Base-by-base conservation (phyloP, 2,113 vertebrate genomes). In the Mesembrinibis cayennensis region DNA sequence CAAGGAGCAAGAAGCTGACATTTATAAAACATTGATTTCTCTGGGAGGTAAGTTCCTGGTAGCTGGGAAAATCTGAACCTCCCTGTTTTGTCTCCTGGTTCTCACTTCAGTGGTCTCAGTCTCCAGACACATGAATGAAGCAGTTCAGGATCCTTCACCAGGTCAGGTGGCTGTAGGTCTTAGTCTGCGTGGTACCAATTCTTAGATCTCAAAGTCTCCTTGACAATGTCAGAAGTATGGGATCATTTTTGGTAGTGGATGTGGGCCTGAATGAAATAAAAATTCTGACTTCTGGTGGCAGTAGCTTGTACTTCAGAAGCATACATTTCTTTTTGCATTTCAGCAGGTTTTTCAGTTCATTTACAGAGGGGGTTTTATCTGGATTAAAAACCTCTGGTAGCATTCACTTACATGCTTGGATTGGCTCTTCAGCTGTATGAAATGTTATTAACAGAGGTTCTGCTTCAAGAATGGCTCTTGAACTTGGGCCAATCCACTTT, bases 391-490 rank as follows among this genome's bases (percentile, higher is more conserved):
- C 47, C 49, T 85, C 36, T 89, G 52, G 22, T 80, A 96, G 7
- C 23, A 44, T 83, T 96, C 90, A 82, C 50, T 93, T 96, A 67
- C 40, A 70, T 72, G 59, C 47, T 74, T 95, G 59, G 74, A 80
- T 62, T 85, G 29, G 53, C 80, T 92, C 34, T 97, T 94, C 45
- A 86, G 21, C 11, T 86, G 10, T 80, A 88, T 87, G 65, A 87
- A 92, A 95, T 91, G 66, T 92, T 92, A 97, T 86, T 94, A 82
- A 95, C 95, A 93, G 76, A 95, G 42, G 42, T 83, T 92, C 55
- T 94, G 80, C 85, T 92, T 93, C 91, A 95, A 92, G 85, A 96
- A 94, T 22, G n/a, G 9, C 79, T 90, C 79, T 97, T 97, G 96
- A 96, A 96, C 82, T 67, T 89, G 25, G 53, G 63, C 53, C 72